Percentiles rank a stretch among this genome's conserved stretches.
These are phyloP conservation scores for Steatocranus sp. DNA, from an alignment of 2,797 vertebrate genomes.

Conservation along the genomic window DNA sequence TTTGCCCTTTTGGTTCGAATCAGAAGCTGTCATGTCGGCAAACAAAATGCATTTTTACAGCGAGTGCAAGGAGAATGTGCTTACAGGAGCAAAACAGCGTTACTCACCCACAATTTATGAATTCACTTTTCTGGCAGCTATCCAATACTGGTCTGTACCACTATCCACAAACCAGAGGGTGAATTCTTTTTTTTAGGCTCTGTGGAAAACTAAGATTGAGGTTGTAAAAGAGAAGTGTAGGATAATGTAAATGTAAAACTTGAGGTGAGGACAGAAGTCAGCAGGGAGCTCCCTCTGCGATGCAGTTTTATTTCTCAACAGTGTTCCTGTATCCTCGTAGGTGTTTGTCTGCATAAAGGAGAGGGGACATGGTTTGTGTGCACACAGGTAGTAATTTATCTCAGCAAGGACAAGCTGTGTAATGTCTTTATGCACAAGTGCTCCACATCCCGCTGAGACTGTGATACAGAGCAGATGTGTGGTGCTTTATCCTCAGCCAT, in stretches of 20 bases:
- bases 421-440: slow-evolving; percentile 38
- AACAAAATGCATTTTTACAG: not conserved
- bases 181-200: not conserved
- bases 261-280: not conserved
- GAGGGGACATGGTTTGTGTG: not conserved
- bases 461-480: slow-evolving; percentile 47
- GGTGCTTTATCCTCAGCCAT: slow-evolving; percentile 27
- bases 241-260: not conserved
- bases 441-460: slow-evolving; percentile 37
- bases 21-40: not conserved
- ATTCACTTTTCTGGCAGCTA: not conserved
- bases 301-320: not conserved
- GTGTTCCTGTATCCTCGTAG: not conserved
- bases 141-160: not conserved
- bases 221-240: not conserved
- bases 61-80: not conserved
- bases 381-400: slow-evolving; percentile 40
- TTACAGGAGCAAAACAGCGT: not conserved
- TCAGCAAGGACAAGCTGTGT: slow-evolving; percentile 42
- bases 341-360: not conserved
- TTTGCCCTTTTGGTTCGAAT: accelerated
- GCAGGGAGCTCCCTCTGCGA: not conserved
- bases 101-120: not conserved
- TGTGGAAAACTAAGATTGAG: not conserved
- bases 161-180: not conserved